phyloP scores from a whole-genome alignment of 2,888 invertebrate species.

The Mythimna vitellina region DNA sequence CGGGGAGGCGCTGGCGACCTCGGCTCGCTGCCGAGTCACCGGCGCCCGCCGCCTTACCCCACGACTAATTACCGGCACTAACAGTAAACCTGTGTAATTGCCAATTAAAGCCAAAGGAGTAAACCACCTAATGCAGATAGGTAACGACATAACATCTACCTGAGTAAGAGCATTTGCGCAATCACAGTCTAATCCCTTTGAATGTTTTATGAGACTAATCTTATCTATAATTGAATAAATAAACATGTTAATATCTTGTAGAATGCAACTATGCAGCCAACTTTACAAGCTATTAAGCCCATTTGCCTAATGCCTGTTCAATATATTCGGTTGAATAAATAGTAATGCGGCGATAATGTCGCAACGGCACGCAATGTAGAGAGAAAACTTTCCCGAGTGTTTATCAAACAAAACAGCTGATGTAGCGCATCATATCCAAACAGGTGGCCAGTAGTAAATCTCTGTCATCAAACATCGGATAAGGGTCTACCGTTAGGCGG shows the following conservation, averaged over 20 bases:
- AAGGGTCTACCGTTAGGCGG: conserved; percentile 77
- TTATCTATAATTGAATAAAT: conserved; percentile 65
- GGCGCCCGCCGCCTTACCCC: conserved; percentile 61
- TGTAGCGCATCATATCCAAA: conserved; percentile 73
- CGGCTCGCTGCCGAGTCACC: conserved; percentile 58
- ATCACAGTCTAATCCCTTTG: conserved; percentile 42
- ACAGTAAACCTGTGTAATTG: conserved; percentile 74
- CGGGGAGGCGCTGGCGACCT: conserved; percentile 56
- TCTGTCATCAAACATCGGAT: conserved; percentile 77
- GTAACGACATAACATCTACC: conserved; percentile 36
- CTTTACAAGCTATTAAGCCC: conserved; percentile 53
- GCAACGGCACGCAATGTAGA: conserved; percentile 60
- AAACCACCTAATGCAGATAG: conserved; percentile 50
- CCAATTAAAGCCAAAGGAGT: conserved; percentile 64
- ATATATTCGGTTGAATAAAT: conserved; percentile 58
- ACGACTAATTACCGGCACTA: conserved; percentile 76
- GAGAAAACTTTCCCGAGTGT: conserved; percentile 75
- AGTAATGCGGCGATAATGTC: conserved; percentile 49
- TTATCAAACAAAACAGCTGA: conserved; percentile 74
- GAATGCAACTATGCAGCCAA: conserved; percentile 60
- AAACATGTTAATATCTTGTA: conserved; percentile 65
- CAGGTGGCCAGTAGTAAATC: conserved; percentile 76
- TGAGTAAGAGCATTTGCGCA: conserved; percentile 46
- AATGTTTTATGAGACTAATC: conserved; percentile 55
- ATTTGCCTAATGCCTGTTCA: conserved; percentile 61